Percentiles rank a stretch among this genome's conserved stretches.
phyloP scores from a whole-genome alignment of 2,888 invertebrate genomes.

The Synergus itoensis region DNA sequence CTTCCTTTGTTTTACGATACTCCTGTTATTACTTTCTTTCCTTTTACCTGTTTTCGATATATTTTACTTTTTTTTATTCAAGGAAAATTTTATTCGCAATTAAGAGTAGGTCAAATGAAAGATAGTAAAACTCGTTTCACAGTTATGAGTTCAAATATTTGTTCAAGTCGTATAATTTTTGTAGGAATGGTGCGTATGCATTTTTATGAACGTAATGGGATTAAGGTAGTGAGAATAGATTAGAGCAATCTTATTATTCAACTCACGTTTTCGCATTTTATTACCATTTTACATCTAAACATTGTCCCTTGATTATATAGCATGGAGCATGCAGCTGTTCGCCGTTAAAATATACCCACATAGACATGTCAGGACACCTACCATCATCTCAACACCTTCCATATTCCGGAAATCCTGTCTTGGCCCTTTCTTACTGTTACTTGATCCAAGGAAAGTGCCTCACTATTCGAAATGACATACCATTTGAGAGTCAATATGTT shows the following conservation, averaged over 20 bases:
- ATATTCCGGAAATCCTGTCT: constrained; percentile 86
- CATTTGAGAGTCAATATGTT: constrained; percentile 70
- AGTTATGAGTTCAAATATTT: not conserved
- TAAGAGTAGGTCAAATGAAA: not conserved
- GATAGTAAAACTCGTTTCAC: not conserved
- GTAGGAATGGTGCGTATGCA: not conserved
- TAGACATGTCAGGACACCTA: constrained; percentile 86
- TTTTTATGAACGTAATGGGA: not conserved
- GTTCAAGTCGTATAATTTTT: not conserved
- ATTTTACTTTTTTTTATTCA: not conserved
- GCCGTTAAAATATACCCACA: constrained; percentile 89
- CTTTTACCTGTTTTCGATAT: not conserved
- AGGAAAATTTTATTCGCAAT: not conserved
- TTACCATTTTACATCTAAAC: constrained; percentile 25
- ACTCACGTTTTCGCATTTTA: constrained; percentile 18
- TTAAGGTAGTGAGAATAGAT: constrained; percentile 1
- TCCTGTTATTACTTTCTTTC: not conserved
- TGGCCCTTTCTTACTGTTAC: constrained; percentile 83
- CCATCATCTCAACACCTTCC: constrained; percentile 79
- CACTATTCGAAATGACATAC: constrained; percentile 66
- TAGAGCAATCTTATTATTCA: constrained; percentile 24
- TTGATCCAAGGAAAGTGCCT: constrained; percentile 76
- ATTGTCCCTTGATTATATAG: constrained; percentile 60
- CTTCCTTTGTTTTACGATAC: not conserved
- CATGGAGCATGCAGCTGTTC: constrained; percentile 70